Conservation (phyloP, 2,797 vertebrate species). For the Cynopterus sphinx region DNA sequence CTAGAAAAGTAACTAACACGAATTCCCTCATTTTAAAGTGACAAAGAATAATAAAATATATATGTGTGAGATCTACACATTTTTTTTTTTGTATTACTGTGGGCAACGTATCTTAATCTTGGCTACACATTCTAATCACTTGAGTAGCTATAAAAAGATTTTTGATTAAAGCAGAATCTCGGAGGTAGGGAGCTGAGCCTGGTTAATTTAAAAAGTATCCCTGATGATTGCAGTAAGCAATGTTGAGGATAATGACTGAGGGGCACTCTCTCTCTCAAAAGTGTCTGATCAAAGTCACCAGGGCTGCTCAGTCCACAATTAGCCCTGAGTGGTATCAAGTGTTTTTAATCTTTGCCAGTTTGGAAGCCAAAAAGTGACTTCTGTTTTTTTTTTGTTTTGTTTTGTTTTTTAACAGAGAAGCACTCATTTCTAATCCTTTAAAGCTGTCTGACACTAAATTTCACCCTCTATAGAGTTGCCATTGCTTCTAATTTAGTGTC, state of each 20-base stretch:
- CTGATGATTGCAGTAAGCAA: background rate
- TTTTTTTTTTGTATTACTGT: background rate
- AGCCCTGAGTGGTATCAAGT: too few species aligned
- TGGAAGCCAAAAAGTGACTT: background rate
- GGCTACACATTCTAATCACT: background rate
- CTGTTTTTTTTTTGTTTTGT: background rate
- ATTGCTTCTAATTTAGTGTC: conserved; percentile 1
- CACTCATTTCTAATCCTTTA: background rate
- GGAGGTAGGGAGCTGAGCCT: background rate
- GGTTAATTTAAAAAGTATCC: background rate
- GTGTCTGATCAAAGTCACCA: background rate
- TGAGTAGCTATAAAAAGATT: background rate
- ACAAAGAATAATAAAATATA: background rate
- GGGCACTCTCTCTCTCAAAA: background rate
- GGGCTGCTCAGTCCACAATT: background rate
- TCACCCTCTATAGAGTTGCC: background rate
- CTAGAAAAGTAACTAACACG: background rate
- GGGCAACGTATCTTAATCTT: background rate
- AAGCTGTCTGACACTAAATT: conserved; percentile 22
- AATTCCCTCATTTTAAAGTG: background rate
- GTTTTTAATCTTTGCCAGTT: background rate
- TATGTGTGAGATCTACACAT: background rate
- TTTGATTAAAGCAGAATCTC: background rate
- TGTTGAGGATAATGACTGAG: background rate
- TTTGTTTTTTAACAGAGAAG: conserved; percentile 2